A percentile compares a stretch with the other conserved stretches of the same genome.
Conservation (phyloP, 2,113 vertebrate genomes). For the Brachypteracias leptosomus region DNA sequence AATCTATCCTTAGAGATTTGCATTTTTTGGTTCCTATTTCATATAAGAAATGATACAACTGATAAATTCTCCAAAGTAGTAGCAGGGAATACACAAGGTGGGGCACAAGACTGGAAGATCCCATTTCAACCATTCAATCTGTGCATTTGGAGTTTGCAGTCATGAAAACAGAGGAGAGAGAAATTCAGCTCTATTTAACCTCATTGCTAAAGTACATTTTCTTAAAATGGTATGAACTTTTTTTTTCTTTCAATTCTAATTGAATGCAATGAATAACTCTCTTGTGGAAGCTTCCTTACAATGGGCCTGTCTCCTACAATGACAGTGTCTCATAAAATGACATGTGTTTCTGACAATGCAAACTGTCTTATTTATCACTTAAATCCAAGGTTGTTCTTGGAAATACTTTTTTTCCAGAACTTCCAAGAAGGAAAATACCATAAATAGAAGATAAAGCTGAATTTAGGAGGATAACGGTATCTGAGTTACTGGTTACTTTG, state of each 20-base stretch:
- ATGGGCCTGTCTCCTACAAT: background rate
- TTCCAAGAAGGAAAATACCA: background rate
- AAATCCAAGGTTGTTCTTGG: background rate
- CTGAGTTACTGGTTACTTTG: background rate
- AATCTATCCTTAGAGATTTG: background rate
- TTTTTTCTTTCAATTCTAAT: background rate
- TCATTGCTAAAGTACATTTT: background rate
- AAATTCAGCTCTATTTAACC: background rate
- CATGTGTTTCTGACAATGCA: fast-evolving
- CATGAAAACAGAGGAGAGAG: background rate
- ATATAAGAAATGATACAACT: background rate
- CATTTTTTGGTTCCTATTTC: background rate
- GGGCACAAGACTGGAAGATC: background rate
- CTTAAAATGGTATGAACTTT: background rate
- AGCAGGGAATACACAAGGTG: background rate
- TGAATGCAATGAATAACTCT: background rate
- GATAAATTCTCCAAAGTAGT: background rate
- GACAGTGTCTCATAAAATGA: background rate
- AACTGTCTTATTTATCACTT: background rate
- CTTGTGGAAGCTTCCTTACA: background rate
- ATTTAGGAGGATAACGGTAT: background rate
- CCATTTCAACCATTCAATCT: background rate
- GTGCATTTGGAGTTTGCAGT: background rate
- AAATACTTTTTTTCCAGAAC: background rate
- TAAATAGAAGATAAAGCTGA: background rate